phyloP scores from a whole-genome alignment of 2,797 vertebrate species.

The Darevskia nairensis region DNA sequence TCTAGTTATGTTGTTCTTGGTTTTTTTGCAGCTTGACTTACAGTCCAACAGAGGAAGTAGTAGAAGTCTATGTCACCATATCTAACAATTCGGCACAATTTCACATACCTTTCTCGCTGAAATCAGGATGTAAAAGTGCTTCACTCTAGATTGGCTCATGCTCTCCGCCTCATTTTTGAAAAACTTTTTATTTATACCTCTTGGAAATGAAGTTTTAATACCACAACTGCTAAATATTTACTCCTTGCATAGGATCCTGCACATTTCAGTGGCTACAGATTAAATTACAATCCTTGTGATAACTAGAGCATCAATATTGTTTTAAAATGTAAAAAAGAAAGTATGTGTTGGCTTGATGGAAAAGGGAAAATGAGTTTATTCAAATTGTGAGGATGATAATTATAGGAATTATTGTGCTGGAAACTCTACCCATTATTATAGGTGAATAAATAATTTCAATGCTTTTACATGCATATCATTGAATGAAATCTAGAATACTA shows the following conservation, averaged over 20 bases:
- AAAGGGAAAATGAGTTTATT: slow-evolving; percentile 48
- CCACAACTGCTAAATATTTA: slow-evolving; percentile 48
- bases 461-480: neutral
- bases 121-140: neutral
- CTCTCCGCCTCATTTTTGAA: neutral
- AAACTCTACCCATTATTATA: slow-evolving; percentile 40
- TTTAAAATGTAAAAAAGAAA: slow-evolving; percentile 22
- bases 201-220: slow-evolving; percentile 32
- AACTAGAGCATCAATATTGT: slow-evolving; percentile 45
- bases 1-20: neutral
- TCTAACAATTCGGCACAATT: slow-evolving; percentile 1
- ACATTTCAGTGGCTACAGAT: slow-evolving; percentile 23
- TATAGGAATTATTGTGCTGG: slow-evolving; percentile 6
- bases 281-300: slow-evolving; percentile 38
- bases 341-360: neutral
- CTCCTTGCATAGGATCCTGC: slow-evolving; percentile 5
- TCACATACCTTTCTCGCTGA: neutral
- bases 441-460: slow-evolving; percentile 28
- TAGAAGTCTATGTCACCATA: neutral
- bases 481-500: slow-evolving; percentile 33
- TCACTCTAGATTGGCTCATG: neutral
- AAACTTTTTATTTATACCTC: neutral
- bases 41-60: neutral
- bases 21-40: slow-evolving; percentile 17
- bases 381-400: slow-evolving; percentile 46